Conservation (phyloP, 1,140 invertebrate genomes). For the Drosophila trapezifrons region DNA sequence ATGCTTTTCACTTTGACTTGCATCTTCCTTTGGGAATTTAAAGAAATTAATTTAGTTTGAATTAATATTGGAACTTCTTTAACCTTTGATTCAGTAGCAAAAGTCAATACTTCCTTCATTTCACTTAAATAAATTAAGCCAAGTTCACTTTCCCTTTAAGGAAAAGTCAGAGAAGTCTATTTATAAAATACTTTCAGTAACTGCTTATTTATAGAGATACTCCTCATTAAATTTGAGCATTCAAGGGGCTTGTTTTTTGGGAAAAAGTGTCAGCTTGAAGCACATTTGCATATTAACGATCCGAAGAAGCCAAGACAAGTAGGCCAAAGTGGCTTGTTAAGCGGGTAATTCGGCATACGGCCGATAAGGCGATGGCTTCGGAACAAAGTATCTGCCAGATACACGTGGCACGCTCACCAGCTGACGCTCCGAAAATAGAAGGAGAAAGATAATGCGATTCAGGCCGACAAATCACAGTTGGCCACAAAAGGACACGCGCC, state of each 20-base stretch:
- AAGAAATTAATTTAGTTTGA: background rate
- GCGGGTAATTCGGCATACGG: slow-evolving; percentile 71
- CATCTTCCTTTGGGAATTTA: background rate
- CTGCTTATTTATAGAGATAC: background rate
- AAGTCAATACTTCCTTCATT: background rate
- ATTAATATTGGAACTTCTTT: background rate
- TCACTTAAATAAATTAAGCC: background rate
- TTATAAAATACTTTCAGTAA: background rate
- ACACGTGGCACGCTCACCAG: slow-evolving; percentile 65
- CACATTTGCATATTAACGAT: slow-evolving; percentile 51
- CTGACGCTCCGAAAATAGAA: slow-evolving; percentile 42
- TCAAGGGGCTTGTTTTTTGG: background rate
- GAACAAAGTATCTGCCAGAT: slow-evolving; percentile 26
- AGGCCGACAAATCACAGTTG: slow-evolving; percentile 73
- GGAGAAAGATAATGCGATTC: slow-evolving; percentile 27
- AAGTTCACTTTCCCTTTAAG: too few relatives aligned
- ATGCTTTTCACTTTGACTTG: background rate
- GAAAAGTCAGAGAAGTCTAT: too few relatives aligned
- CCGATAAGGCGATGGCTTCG: slow-evolving; percentile 20
- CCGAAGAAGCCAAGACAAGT: slow-evolving; percentile 44
- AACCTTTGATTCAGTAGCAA: too few relatives aligned
- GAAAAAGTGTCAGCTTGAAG: slow-evolving; percentile 8
- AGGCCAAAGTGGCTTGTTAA: slow-evolving; percentile 71
- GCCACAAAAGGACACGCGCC: slow-evolving; percentile 73
- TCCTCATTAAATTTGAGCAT: background rate